phyloP scores from a whole-genome alignment of 2,888 invertebrate species.

The Caenorhabditis uteleia region DNA sequence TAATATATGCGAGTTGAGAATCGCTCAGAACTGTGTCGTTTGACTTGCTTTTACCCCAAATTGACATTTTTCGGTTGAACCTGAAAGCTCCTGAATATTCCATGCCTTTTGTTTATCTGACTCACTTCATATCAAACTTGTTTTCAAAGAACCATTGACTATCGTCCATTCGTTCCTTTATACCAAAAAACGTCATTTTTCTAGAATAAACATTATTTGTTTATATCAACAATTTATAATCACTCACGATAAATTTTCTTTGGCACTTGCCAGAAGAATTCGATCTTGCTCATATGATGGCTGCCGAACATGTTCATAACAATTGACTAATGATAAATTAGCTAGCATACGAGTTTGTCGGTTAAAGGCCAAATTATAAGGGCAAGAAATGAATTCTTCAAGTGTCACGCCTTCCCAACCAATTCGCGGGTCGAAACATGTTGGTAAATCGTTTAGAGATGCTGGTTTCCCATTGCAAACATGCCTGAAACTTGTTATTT shows the following conservation, averaged over 20 bases:
- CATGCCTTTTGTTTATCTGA: no score
- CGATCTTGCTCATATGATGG: constrained; percentile 39
- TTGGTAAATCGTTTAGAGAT: constrained; percentile 82
- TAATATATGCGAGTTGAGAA: constrained; percentile 76
- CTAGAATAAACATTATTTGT: constrained; percentile 67
- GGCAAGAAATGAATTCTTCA: constrained; percentile 88
- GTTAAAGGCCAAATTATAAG: constrained; percentile 91
- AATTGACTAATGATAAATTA: constrained; percentile 90
- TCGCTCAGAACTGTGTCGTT: constrained; percentile 83
- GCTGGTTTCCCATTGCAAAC: constrained; percentile 74
- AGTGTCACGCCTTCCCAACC: constrained; percentile 81
- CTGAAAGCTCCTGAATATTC: constrained; percentile 22
- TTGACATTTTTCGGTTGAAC: constrained; percentile 57
- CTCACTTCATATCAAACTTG: constrained; percentile 81
- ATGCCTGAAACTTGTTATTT: constrained; percentile 54
- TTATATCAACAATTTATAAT: neutral
- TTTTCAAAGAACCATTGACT: constrained; percentile 81
- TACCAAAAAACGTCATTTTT: constrained; percentile 91
- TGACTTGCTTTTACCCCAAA: constrained; percentile 76
- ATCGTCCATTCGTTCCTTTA: constrained; percentile 88
- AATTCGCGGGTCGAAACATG: constrained; percentile 71
- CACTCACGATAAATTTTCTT: constrained; percentile 72
- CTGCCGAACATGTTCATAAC: constrained; percentile 76
- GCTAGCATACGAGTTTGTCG: constrained; percentile 96
- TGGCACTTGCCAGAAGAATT: constrained; percentile 91